These are phyloP conservation scores for Palythoa heliodiscus DNA, from an alignment of 92 coral and sea anemone species.

Conservation along the genomic window DNA sequence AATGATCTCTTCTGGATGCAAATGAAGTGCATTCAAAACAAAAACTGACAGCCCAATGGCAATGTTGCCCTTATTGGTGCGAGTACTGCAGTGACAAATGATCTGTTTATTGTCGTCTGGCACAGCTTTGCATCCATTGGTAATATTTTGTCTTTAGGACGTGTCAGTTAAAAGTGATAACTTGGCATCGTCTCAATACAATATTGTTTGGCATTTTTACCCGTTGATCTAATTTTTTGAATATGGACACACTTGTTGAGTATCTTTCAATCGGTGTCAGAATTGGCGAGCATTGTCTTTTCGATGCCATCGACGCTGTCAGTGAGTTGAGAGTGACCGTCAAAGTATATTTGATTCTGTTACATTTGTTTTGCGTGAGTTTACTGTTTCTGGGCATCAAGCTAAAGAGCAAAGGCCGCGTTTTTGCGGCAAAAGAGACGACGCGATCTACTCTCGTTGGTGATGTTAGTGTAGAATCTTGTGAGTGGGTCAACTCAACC, in stretches of 20 bases:
- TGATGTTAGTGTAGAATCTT: constrained; percentile 87
- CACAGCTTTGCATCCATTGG: no score
- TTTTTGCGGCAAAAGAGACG: constrained; percentile 25
- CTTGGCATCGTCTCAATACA: not conserved
- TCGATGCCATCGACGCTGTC: constrained; percentile 44
- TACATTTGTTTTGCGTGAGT: constrained; percentile 69
- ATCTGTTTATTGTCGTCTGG: not conserved
- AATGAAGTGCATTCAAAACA: constrained; percentile 24
- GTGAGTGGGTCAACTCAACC: constrained; percentile 91
- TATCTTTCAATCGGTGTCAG: not conserved
- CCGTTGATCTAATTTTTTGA: not conserved
- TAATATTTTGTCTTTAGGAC: not conserved
- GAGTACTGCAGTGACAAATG: constrained; percentile 4
- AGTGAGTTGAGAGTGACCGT: constrained; percentile 62
- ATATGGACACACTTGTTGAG: constrained; percentile 2
- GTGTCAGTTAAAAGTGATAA: not conserved
- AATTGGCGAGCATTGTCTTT: constrained; percentile 1
- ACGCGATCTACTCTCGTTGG: constrained; percentile 68
- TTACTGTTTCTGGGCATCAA: constrained; percentile 56
- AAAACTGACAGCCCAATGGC: not conserved
- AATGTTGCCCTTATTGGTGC: not conserved
- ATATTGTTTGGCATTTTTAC: not conserved
- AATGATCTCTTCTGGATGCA: constrained; percentile 15
- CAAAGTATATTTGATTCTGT: constrained; percentile 65
- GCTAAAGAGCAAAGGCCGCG: constrained; percentile 43